Evolutionary conservation across 1,140 invertebrate genomes (phyloP).

Genomic region (Drosophila bocqueti): DNA sequence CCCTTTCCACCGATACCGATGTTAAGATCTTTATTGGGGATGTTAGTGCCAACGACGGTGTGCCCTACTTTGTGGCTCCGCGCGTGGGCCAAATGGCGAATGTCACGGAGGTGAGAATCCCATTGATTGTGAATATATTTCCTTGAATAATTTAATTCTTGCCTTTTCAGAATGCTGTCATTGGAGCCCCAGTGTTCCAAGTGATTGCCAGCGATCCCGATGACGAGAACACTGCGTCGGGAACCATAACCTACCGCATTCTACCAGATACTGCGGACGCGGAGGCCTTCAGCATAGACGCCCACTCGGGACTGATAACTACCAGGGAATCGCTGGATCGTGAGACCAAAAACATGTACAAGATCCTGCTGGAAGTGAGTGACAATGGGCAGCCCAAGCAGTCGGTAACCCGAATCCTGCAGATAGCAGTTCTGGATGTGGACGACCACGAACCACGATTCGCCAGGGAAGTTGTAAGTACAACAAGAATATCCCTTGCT

Average conservation of each 20-base stretch:
- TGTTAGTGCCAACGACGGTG: constrained; percentile 93
- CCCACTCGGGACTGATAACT: constrained; percentile 90
- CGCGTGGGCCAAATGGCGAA: constrained; percentile 89
- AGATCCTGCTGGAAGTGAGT: constrained; percentile 90
- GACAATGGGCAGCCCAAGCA: constrained; percentile 92
- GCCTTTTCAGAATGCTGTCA: constrained; percentile 87
- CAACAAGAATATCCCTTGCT: fast-evolving
- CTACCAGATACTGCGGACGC: constrained; percentile 89
- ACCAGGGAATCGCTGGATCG: constrained; percentile 89
- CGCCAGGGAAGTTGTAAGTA: constrained; percentile 88
- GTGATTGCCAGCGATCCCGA: constrained; percentile 92
- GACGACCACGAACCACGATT: constrained; percentile 93
- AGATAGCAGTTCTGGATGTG: constrained; percentile 90
- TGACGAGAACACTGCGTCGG: constrained; percentile 90
- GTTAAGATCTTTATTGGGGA: constrained; percentile 91
- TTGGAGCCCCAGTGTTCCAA: constrained; percentile 91
- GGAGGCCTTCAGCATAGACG: constrained; percentile 88
- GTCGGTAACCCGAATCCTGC: constrained; percentile 89
- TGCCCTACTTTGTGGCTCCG: constrained; percentile 91
- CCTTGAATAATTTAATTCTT: background rate
- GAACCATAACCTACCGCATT: constrained; percentile 90
- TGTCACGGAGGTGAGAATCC: constrained; percentile 88
- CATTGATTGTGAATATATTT: background rate
- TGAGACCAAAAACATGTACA: constrained; percentile 90
- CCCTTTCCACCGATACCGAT: constrained; percentile 87